Evolutionary conservation across 2,113 vertebrate genomes (phyloP).

Genomic region (Petromus typicus): DNA sequence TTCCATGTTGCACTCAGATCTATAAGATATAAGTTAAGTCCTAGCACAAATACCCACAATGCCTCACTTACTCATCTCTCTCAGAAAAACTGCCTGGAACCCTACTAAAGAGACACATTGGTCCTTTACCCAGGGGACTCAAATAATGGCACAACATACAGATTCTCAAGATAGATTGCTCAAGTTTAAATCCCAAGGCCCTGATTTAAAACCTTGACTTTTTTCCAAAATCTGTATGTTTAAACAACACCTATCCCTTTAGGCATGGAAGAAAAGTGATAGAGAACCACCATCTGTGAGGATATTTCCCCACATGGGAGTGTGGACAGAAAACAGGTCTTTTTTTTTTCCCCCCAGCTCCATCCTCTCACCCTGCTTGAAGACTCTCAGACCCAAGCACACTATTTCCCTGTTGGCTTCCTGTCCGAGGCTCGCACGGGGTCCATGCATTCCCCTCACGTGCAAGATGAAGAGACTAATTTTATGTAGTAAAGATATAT

Average conservation of each 20-base stretch:
- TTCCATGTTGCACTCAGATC: neutral
- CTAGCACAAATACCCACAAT: neutral
- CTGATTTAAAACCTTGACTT: neutral
- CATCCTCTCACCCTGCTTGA: neutral
- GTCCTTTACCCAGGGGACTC: neutral
- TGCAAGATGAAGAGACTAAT: neutral
- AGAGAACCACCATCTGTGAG: neutral
- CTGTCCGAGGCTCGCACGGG: accelerated
- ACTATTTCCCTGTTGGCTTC: neutral
- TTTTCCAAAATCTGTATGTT: neutral
- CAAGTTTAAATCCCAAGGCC: neutral
- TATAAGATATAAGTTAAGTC: neutral
- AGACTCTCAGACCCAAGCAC: neutral
- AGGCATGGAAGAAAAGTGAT: neutral
- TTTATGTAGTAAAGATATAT: slow-evolving; percentile 80
- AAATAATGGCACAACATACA: neutral
- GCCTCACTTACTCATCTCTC: neutral
- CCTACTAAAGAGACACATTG: no score
- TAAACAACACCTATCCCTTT: neutral
- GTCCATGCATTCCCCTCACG: slow-evolving; percentile 67
- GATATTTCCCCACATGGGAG: neutral
- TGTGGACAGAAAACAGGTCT: neutral
- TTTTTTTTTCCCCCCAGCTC: neutral
- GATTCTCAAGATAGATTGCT: neutral
- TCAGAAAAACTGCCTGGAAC: neutral